A percentile compares a stretch with the other conserved stretches of the same genome.
Evolutionary conservation across 2,113 vertebrate species (phyloP).

Genomic region (Caloenas nicobarica): DNA sequence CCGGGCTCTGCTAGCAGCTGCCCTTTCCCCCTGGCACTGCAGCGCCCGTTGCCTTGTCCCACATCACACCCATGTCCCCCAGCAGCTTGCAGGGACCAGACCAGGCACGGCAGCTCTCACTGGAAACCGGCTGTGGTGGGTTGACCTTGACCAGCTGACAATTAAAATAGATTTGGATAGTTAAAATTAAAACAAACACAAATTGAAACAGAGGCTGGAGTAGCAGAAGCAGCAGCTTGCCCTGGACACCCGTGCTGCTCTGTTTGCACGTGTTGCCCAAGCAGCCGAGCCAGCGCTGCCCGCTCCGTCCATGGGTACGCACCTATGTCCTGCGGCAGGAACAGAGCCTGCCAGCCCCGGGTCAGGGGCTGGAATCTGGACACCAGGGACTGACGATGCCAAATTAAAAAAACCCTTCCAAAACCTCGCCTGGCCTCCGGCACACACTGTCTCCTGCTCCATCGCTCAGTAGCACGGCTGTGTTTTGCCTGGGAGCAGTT

Average conservation of each 20-base stretch:
- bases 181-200: not conserved
- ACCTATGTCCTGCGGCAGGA: fast-evolving
- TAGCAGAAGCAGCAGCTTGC: not conserved
- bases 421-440: not conserved
- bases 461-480: fast-evolving
- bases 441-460: fast-evolving
- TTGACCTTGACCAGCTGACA: not conserved
- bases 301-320: not conserved
- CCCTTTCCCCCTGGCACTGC: not conserved
- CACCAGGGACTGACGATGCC: not conserved
- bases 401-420: not conserved
- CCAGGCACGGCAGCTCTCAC: fast-evolving
- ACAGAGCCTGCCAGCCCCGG: not conserved
- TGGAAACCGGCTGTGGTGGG: not conserved
- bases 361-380: not conserved
- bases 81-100: not conserved
- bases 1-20: not conserved
- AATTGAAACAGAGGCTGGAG: not conserved
- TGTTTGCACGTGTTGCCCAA: fast-evolving
- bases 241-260: fast-evolving
- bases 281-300: not conserved
- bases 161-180: not conserved
- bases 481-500: not conserved
- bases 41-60: not conserved
- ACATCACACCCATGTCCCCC: fast-evolving